Conservation (phyloP, 2,797 vertebrate species). For the Melanotaenia parkinsoni region DNA sequence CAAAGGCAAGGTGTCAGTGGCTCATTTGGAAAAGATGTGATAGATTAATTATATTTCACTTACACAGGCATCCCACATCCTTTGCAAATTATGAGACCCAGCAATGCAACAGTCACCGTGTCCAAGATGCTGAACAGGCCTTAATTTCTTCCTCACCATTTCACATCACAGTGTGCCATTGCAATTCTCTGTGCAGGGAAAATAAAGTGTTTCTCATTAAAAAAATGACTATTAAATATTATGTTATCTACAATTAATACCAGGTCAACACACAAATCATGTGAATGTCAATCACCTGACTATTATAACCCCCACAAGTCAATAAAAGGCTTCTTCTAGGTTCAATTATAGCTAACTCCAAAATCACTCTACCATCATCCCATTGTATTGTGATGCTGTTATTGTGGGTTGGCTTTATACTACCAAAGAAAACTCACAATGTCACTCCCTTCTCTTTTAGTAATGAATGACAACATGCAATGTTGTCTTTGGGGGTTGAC, state of each 20-base stretch:
- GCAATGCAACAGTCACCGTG: constrained; percentile 37
- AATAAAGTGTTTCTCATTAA: constrained; percentile 42
- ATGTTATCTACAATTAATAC: constrained; percentile 16
- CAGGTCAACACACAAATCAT: constrained; percentile 51
- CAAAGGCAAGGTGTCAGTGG: constrained; percentile 77
- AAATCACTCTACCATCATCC: constrained; percentile 62
- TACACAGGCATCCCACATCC: constrained; percentile 63
- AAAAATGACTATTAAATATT: constrained; percentile 61
- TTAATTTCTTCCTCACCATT: constrained; percentile 69
- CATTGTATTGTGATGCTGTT: constrained; percentile 58
- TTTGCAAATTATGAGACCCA: constrained; percentile 65
- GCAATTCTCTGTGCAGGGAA: constrained; percentile 33
- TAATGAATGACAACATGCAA: constrained; percentile 77
- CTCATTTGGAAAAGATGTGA: constrained; percentile 78
- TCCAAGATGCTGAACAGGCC: constrained; percentile 49
- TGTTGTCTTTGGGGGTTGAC: constrained; percentile 79
- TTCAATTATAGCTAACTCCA: constrained; percentile 64
- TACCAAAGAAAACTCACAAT: constrained; percentile 75
- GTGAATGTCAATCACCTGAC: constrained; percentile 66
- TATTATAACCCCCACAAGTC: constrained; percentile 51
- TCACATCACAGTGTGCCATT: constrained; percentile 40
- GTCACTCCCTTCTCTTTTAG: constrained; percentile 73
- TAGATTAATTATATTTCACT: constrained; percentile 82
- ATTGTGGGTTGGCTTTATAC: constrained; percentile 63
- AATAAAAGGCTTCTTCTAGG: constrained; percentile 67